Evolutionary conservation across 2,797 vertebrate species (phyloP), one percentile per base, ranked within the genome.

Genomic region (Argya squamiceps): DNA sequence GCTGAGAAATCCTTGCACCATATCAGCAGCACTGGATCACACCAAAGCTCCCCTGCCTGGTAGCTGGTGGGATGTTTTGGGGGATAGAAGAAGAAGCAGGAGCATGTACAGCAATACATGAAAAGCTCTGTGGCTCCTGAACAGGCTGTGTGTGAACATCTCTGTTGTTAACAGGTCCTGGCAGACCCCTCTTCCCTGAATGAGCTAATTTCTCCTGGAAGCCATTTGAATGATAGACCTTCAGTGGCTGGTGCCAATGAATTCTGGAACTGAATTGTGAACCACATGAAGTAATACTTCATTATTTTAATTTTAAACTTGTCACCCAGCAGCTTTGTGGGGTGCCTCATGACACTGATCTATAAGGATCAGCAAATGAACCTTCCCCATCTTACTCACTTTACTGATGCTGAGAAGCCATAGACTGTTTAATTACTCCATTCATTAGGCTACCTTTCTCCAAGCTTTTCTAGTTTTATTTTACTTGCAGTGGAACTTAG

Each of bases 221-320:
- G 64, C 37, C 37, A 24, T 68, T 83, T 47, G 74, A 93, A 53
- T 24, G 76, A 64, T 37, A n/a, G 24, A 34, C 37, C 96, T 91
- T 76, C 3, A 1, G 56, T 64, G 84, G 46, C 53, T 1, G 0
- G 56, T 7, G 3, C 53, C 84, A 85, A 71, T 53, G 82, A 92
- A 53, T 60, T 78, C 76, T 68, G 49, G 79, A 53, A 17, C 39
- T 77, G 50, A 85, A 83, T 85, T 85, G 71, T 3, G 1, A 83
- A 64, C 24, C n/a, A 17, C 46, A 43, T 60, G 56, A 93, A 88
- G 46, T 19, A 92, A 96, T 83, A 20, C 24, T 80, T 95, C 64
- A 77, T 88, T 92, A 80, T 78, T 94, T 92, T 86, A 30, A 94
- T 95, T 92, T 96, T 78, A 81, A 96, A 68, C 37, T 79, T 88